phyloP scores from a whole-genome alignment of 2,888 invertebrate genomes.

The Drosophila mulleri region DNA sequence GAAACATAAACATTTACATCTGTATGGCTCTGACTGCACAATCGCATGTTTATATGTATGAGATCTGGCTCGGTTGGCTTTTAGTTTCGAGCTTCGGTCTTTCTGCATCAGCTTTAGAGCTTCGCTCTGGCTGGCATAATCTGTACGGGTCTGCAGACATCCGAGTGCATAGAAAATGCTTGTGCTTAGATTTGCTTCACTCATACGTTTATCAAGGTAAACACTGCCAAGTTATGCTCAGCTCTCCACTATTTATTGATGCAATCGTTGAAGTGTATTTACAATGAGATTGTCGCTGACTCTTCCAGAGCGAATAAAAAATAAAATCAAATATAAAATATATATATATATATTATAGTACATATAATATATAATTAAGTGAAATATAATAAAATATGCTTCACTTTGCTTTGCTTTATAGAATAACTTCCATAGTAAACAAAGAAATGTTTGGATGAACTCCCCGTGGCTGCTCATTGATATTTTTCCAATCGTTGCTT shows the following conservation, averaged over 20 bases:
- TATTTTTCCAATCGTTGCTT: slow-evolving; percentile 1
- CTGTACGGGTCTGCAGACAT: slow-evolving; percentile 23
- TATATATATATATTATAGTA: too few relatives aligned
- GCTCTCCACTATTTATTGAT: slow-evolving; percentile 9
- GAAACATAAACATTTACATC: slow-evolving; percentile 76
- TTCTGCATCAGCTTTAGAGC: slow-evolving; percentile 11
- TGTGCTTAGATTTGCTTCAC: slow-evolving; percentile 27
- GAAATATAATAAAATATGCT: too few relatives aligned
- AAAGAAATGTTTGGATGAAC: neutral
- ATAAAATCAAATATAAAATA: neutral
- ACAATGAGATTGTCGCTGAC: neutral
- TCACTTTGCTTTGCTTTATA: neutral
- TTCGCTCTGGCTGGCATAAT: slow-evolving; percentile 13
- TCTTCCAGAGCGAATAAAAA: neutral
- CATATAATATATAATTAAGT: neutral
- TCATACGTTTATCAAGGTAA: slow-evolving; percentile 33
- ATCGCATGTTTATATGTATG: slow-evolving; percentile 58
- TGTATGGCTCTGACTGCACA: slow-evolving; percentile 50
- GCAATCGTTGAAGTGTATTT: slow-evolving; percentile 6
- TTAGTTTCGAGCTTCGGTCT: slow-evolving; percentile 7
- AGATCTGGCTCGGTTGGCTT: slow-evolving; percentile 29
- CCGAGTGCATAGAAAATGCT: slow-evolving; percentile 28
- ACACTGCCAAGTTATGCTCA: slow-evolving; percentile 18
- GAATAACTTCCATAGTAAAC: neutral
- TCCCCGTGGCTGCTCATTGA: neutral